phyloP scores from a whole-genome alignment of 2,797 vertebrate species.

The Masticophis lateralis region DNA sequence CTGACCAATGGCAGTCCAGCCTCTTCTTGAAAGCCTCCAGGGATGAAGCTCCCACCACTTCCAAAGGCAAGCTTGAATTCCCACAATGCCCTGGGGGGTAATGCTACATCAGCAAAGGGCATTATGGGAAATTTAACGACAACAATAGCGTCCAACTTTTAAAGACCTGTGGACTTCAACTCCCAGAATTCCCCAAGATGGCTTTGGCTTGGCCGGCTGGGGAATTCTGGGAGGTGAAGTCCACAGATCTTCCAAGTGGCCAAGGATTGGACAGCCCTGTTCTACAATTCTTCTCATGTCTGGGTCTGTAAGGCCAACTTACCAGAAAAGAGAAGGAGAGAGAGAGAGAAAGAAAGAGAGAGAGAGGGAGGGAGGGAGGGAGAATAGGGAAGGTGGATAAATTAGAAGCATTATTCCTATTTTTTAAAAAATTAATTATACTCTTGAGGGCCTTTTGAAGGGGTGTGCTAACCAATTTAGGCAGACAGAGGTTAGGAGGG shows the following conservation, averaged over 20 bases:
- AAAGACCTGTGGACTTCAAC: not conserved
- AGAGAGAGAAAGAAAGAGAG: too few relatives aligned
- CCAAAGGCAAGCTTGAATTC: too few relatives aligned
- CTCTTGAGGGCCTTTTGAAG: not conserved
- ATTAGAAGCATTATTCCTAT: not conserved
- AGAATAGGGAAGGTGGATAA: not conserved
- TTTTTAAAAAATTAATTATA: not conserved
- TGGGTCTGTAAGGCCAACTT: not conserved
- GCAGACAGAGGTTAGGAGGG: fast-evolving
- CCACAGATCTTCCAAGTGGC: not conserved
- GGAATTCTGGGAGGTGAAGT: not conserved
- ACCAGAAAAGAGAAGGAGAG: not conserved
- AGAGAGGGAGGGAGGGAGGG: too few relatives aligned
- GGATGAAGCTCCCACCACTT: too few relatives aligned
- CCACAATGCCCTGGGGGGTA: too few relatives aligned
- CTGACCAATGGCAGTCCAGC: too few relatives aligned
- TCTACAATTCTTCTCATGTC: not conserved
- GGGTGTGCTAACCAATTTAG: not conserved
- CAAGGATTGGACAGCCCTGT: not conserved
- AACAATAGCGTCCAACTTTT: not conserved
- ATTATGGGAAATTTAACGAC: too few relatives aligned
- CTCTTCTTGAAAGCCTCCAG: too few relatives aligned
- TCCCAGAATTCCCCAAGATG: not conserved
- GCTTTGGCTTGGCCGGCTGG: not conserved
- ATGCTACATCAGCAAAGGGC: too few relatives aligned